Evolutionary conservation across 2,888 invertebrate species (phyloP).

Genomic region (Diabrotica balteata): DNA sequence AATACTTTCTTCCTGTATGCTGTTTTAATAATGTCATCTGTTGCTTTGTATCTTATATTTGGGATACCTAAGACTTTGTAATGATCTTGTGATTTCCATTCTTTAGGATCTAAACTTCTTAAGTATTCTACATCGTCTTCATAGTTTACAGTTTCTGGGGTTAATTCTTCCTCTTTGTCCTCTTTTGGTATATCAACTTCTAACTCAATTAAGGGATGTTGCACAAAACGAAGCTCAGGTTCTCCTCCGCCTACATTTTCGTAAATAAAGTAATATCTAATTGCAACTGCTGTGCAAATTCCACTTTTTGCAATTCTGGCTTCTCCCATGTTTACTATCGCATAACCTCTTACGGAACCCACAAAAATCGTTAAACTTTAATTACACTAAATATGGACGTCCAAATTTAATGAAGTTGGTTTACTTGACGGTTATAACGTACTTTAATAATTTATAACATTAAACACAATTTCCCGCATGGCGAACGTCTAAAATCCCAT

Average conservation of each 20-base stretch:
- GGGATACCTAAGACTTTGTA: conserved; percentile 93
- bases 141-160: conserved; percentile 60
- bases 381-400: too few species aligned
- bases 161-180: conserved; percentile 53
- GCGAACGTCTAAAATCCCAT: conserved; percentile 45
- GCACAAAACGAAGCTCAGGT: conserved; percentile 50
- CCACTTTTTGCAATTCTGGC: conserved; percentile 47
- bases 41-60: conserved; percentile 81
- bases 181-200: conserved; percentile 47
- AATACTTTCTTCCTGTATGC: conserved; percentile 92
- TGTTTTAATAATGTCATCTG: conserved; percentile 91
- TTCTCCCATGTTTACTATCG: conserved; percentile 52
- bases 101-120: conserved; percentile 89
- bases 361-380: too few species aligned
- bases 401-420: too few species aligned
- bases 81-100: conserved; percentile 98
- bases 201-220: conserved; percentile 54
- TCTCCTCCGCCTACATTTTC: conserved; percentile 50
- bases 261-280: conserved; percentile 56
- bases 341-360: conserved; percentile 21
- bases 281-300: conserved; percentile 53
- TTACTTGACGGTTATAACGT: conserved; percentile 7
- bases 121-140: conserved; percentile 84
- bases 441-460: conserved; percentile 34
- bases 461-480: conserved; percentile 50